Evolutionary conservation across 1,140 invertebrate species (phyloP), one percentile per base, ranked within the genome.

Genomic region (Drosophila pseudoananassae): DNA sequence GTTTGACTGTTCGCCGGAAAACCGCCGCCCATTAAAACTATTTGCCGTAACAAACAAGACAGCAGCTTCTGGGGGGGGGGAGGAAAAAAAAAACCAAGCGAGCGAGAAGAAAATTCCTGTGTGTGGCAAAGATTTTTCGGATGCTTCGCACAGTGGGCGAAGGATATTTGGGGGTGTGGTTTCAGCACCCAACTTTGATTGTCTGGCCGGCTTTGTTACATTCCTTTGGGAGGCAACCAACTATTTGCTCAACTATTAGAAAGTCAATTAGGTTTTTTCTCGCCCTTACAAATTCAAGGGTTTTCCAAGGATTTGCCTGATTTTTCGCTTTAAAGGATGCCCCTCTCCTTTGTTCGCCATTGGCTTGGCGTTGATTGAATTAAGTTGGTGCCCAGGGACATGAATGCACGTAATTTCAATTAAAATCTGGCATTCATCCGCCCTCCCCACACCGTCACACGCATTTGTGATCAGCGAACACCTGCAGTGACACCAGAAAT

Each of bases 21-120:
- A 85, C 72, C 76, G 73, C 77, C 74, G 74, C 82, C 82, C 78
- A 85, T 85, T 87, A 87, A 87, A 85, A 87, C 81, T 85, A 85
- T 85, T 85, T 87, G 57, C 78, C 82, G 73, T 81, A 66, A 87
- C 81, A 83, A 79, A 84, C 76, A 75, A 77, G 54, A 74, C 53
- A 38, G 33, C 31, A 38, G 33, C 38, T 58, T 10, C 14, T 17
- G 38, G 4, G 4, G 20, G 36, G 29, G 1, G 7, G 25, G n/a
- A n/a, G n/a, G n/a, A n/a, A n/a, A 45, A 45, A 55, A 20, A 38
- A 27, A 8, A 43, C 8, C 23, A 10, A 59, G 23, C 14, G 23
- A 31, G 36, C 17, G 46, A 66, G 61, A 66, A 64, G 63, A 66
- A 55, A 77, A 76, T 65, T 58, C 49, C 66, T 83, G 53, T 63